Percentiles rank a stretch among this genome's conserved stretches.
These are phyloP conservation scores for Chloropsis hardwickii DNA, from an alignment of 2,113 vertebrate genomes.

Conservation along the genomic window DNA sequence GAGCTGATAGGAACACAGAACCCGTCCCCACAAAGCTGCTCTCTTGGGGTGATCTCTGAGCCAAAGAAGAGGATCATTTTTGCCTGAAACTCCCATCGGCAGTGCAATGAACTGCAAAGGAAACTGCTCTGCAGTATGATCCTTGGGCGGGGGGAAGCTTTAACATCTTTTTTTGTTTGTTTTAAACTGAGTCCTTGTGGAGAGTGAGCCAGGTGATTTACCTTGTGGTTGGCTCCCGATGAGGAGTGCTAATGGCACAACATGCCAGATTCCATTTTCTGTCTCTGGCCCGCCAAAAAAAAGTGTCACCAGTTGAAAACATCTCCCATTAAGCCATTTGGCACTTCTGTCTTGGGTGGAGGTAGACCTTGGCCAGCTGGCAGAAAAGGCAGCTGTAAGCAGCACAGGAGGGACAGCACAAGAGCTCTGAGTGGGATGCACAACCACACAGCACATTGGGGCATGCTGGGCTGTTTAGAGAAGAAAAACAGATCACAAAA, in stretches of 20 bases:
- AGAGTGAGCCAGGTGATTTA: neutral
- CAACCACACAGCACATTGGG: neutral
- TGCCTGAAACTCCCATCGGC: neutral
- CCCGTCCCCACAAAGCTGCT: neutral
- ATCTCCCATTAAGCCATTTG: constrained; percentile 9
- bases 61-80: neutral
- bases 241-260: neutral
- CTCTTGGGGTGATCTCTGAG: neutral
- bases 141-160: neutral
- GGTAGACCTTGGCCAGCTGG: neutral
- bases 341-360: neutral
- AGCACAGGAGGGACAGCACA: neutral
- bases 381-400: neutral
- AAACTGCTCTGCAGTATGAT: neutral
- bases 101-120: neutral
- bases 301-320: neutral
- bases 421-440: neutral
- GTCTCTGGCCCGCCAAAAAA: neutral
- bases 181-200: neutral
- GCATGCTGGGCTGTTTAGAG: neutral
- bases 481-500: neutral
- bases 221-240: neutral
- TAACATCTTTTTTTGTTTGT: neutral
- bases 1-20: neutral
- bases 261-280: neutral